Evolutionary conservation across 2,113 vertebrate genomes (phyloP), one percentile per base, ranked within the genome.

Genomic region (Myiozetetes cayanensis): DNA sequence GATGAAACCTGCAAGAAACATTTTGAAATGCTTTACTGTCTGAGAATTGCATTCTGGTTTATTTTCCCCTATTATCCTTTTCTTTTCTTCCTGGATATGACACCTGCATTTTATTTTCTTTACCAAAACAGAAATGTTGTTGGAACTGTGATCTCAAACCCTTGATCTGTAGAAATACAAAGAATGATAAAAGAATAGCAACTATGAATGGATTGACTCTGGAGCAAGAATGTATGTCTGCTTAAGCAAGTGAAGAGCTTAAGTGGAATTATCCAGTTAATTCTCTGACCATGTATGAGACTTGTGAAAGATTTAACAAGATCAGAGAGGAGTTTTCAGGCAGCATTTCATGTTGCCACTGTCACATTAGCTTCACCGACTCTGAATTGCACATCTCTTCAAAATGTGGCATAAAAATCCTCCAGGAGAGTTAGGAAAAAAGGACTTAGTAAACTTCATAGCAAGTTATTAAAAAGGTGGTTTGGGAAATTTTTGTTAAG

Each of bases 241-340:
- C 52, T 94, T 85, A 93, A 92, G n/a, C 21, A 77, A 94, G 47
- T 0, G 1, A 93, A 37, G 31, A 86, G 68, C 73, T 96, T 97
- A 93, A 85, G 30, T 67, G 61, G 93, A 96, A 93, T 94, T 94
- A 96, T 66, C 61, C 8, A 12, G 46, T 70, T 96, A 91, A 91
- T 95, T 96, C 74, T 90, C 63, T 92, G 87, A 79, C 78, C 86
- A 74, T 1, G 0, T 92, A 62, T 76, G 77, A 95, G 52, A 74
- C 3, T 3, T 92, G 65, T 81, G 66, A 68, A 91, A 94, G 76
- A 88, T 88, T 86, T 94, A 94, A 76, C 16, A 16, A 81, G 70
- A 90, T 74, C 50, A 85, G 79, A 93, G 73, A 55, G 35, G 67
- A 75, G 44, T 72, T 92, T 84, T 96, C 75, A 88, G 63, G 68